phyloP scores from a whole-genome alignment of 1,140 invertebrate genomes.

The Tachypleus tridentatus region DNA sequence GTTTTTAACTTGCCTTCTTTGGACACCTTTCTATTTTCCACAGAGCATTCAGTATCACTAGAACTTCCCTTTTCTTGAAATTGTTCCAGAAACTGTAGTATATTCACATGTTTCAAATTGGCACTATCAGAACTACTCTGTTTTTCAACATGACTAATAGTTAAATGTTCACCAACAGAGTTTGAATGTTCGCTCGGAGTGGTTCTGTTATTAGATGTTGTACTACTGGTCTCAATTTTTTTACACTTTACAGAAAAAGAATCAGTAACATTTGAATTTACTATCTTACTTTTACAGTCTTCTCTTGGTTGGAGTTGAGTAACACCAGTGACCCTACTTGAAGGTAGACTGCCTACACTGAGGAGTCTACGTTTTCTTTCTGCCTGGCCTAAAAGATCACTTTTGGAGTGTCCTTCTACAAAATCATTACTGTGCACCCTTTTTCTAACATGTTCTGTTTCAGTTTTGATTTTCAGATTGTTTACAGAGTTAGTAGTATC shows the following conservation, averaged over 20 bases:
- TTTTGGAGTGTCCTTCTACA: not conserved
- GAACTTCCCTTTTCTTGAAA: constrained; percentile 23
- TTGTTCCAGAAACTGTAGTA: constrained; percentile 32
- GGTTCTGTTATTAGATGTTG: too few species aligned
- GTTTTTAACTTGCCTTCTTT: too few species aligned
- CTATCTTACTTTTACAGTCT: too few species aligned
- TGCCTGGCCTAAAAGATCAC: constrained; percentile 7
- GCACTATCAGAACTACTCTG: constrained; percentile 4
- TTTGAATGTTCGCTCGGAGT: too few species aligned
- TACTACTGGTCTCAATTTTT: too few species aligned
- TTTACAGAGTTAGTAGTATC: not conserved
- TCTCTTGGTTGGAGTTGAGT: too few species aligned
- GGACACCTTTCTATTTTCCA: not conserved
- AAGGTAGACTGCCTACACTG: too few species aligned
- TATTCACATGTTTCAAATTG: constrained; percentile 27
- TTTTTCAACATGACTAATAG: too few species aligned
- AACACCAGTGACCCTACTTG: too few species aligned
- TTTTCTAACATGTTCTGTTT: not conserved
- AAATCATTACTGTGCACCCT: not conserved
- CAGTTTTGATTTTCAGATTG: not conserved
- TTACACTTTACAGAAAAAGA: too few species aligned
- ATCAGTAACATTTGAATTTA: too few species aligned
- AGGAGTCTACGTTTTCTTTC: constrained; percentile 11
- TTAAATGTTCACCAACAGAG: too few species aligned
- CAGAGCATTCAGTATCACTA: constrained; percentile 27